Evolutionary conservation across 2,113 vertebrate genomes (phyloP).

Genomic region (western clawed frog (Xenopus tropicalis)): UCB_Xtro_10.0 CM004444.2:88112501-88113000

Average conservation of each 20-base stretch:
- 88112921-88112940: not conserved
- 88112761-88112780: slow-evolving; percentile 86
- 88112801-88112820: slow-evolving; percentile 85
- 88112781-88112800: slow-evolving; percentile 85
- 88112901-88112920: too few relatives aligned
- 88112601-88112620: too few relatives aligned
- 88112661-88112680: too few relatives aligned
- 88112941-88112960: slow-evolving; percentile 90
- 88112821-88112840: slow-evolving; percentile 88
- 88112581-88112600: too few relatives aligned
- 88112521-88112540: too few relatives aligned
- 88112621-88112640: too few relatives aligned
- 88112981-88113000: slow-evolving; percentile 85
- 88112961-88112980: slow-evolving; percentile 89
- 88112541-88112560: too few relatives aligned
- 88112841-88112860: slow-evolving; percentile 82
- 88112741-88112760: slow-evolving; percentile 90
- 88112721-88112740: slow-evolving; percentile 63
- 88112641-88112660: too few relatives aligned
- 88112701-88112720: too few relatives aligned
- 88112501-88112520: too few relatives aligned
- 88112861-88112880: not conserved
- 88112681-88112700: too few relatives aligned
- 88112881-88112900: not conserved
- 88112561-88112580: too few relatives aligned